Evolutionary conservation across 2,113 vertebrate genomes (phyloP).

Genomic region (Trichomycterus rosablanca): DNA sequence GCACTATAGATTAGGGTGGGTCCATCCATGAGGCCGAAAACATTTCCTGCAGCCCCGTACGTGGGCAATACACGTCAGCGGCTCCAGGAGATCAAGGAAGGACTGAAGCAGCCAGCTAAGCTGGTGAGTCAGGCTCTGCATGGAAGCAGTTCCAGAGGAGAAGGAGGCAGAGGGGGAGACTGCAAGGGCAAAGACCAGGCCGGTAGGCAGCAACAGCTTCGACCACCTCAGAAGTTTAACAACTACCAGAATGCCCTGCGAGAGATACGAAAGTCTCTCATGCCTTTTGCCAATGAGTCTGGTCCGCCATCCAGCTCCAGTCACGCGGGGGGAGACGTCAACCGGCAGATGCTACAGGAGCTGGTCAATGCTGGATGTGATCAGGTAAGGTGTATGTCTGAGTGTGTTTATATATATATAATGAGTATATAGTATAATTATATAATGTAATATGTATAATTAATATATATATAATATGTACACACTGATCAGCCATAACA

Average conservation of each 20-base stretch:
- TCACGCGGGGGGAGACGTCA: constrained; percentile 78
- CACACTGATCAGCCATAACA: too few relatives aligned
- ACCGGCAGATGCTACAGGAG: constrained; percentile 95
- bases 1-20: constrained; percentile 47
- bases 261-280: constrained; percentile 93
- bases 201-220: constrained; percentile 83
- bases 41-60: constrained; percentile 91
- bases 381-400: constrained; percentile 72
- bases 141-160: constrained; percentile 65
- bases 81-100: constrained; percentile 95
- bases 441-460: too few relatives aligned
- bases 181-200: constrained; percentile 82
- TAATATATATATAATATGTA: too few relatives aligned
- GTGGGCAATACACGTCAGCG: constrained; percentile 95
- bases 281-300: constrained; percentile 91
- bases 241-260: constrained; percentile 92
- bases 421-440: too few relatives aligned
- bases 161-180: constrained; percentile 69
- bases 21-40: constrained; percentile 96
- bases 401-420: constrained; percentile 7
- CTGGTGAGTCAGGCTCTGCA: constrained; percentile 79
- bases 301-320: constrained; percentile 66
- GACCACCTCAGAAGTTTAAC: constrained; percentile 88
- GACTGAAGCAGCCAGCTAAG: constrained; percentile 92
- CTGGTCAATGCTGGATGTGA: constrained; percentile 94